Percentiles rank a stretch among this genome's conserved stretches.
Evolutionary conservation across 2,888 invertebrate genomes (phyloP).

Genomic region (Slavum lentiscoides): DNA sequence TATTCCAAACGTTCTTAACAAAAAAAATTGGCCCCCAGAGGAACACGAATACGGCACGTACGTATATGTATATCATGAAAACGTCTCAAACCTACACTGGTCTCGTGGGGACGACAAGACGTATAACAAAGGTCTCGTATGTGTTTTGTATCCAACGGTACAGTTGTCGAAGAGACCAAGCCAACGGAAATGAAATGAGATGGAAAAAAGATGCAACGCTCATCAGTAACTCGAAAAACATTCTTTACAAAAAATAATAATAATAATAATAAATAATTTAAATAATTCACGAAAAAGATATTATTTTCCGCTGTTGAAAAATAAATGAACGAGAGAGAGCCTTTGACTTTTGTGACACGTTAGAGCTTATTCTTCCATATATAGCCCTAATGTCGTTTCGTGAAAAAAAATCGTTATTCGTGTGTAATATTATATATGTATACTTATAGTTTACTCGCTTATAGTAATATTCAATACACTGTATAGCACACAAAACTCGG

Average conservation of each 20-base stretch:
- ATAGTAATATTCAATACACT: not conserved
- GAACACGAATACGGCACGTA: not conserved
- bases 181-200: not conserved
- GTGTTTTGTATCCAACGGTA: not conserved
- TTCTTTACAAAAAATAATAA: not conserved
- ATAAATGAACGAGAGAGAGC: not conserved
- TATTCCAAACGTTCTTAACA: not conserved
- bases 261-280: not conserved
- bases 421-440: not conserved
- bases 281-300: not conserved
- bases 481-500: not conserved
- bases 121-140: not conserved
- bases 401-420: not conserved
- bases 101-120: not conserved
- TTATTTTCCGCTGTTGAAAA: not conserved
- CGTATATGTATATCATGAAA: not conserved
- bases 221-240: not conserved
- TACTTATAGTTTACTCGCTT: too few species aligned
- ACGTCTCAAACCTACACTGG: not conserved
- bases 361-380: not conserved
- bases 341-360: not conserved
- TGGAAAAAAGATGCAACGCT: not conserved
- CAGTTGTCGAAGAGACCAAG: not conserved
- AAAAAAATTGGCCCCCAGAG: slow-evolving; percentile 19
- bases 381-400: not conserved